Base-by-base conservation (phyloP, 2,113 vertebrate genomes). In the Gopherus flavomarginatus region DNA sequence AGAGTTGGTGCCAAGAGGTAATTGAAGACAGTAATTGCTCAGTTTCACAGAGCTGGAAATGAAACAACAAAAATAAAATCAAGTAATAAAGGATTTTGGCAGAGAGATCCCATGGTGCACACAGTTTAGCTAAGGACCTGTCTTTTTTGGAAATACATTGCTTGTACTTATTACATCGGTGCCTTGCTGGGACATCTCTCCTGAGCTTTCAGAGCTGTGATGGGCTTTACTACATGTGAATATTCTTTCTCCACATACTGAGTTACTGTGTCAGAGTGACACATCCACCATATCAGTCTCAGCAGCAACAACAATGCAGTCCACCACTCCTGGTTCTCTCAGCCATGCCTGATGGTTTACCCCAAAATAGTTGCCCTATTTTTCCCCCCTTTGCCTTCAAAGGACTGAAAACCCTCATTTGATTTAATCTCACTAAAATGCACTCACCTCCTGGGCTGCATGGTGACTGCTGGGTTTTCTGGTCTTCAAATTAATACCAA, bases 11-110 rank as follows among this genome's bases (percentile, higher is more conserved):
- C 96, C 93, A 86, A 96, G 96, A 97, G 95, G 94, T 97, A 97
- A 97, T 97, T 97, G 96, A 94, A 95, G 96, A 12, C 87, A 89
- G 94, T 97, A 97, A 97, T 97, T 97, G 95, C 96, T 92, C 96
- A 90, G 88, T 92, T 96, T 97, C 95, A 97, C 92, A 93, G 94
- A 84, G 79, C 95, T 97, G 88, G 88, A 90, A 96, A 96, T 90
- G 93, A 88, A 97, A 97, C 94, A 96, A 97, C n/a, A 38, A 96
- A 95, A 90, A 95, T 97, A 97, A 92, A 97, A 96, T 91, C 90
- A 97, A 96, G 94, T 87, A 97, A 97, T 96, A 97, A 96, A 83
- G 81, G 96, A 84, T 94, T 96, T 93, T 93, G 91, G 84, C 89
- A 84, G 95, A 85, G 89, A 94, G 79, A 92, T 97, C 89, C 96